A percentile compares a stretch with the other conserved stretches of the same genome.
phyloP scores from a whole-genome alignment of 53 echinoderm and acorn worm genomes.

The Holothuria leucospilota region DNA sequence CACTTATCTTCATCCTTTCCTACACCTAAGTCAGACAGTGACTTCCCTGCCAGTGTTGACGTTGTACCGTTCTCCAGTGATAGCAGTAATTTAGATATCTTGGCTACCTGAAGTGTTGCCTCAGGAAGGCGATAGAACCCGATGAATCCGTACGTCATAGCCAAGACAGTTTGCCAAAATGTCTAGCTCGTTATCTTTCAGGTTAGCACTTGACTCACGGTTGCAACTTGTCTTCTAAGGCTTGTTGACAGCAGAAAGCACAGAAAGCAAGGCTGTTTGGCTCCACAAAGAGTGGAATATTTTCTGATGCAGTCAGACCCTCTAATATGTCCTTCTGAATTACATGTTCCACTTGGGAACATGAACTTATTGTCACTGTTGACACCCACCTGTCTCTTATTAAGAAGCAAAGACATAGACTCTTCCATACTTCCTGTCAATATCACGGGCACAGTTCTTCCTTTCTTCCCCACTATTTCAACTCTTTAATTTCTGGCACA shows the following conservation, averaged over 20 bases:
- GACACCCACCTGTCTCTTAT: slow-evolving; percentile 57
- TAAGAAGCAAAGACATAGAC: slow-evolving; percentile 46
- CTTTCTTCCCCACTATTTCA: slow-evolving; percentile 55
- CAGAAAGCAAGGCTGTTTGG: slow-evolving; percentile 49
- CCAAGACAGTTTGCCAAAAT: slow-evolving; percentile 77
- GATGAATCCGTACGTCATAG: slow-evolving; percentile 75
- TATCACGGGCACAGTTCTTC: slow-evolving; percentile 76
- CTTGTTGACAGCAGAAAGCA: slow-evolving; percentile 62
- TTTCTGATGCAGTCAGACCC: slow-evolving; percentile 70
- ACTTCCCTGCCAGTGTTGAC: slow-evolving; percentile 58
- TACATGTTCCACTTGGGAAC: slow-evolving; percentile 51
- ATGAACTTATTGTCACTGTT: slow-evolving; percentile 58
- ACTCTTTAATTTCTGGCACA: slow-evolving; percentile 47
- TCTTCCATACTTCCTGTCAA: slow-evolving; percentile 57
- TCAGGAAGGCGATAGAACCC: slow-evolving; percentile 78
- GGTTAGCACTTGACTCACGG: slow-evolving; percentile 76
- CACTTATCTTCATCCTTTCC: slow-evolving; percentile 56
- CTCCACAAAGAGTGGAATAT: slow-evolving; percentile 61
- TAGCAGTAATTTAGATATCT: slow-evolving; percentile 74
- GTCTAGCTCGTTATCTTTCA: slow-evolving; percentile 76
- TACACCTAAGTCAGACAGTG: slow-evolving; percentile 60
- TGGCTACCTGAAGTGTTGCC: slow-evolving; percentile 74
- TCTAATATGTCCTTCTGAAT: slow-evolving; percentile 59
- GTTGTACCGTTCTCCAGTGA: slow-evolving; percentile 60
- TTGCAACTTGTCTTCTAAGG: slow-evolving; percentile 68